Evolutionary conservation across 2,888 invertebrate species (phyloP), one percentile per base, ranked within the genome.

Genomic region (Hirtodrosophila trivittata): DNA sequence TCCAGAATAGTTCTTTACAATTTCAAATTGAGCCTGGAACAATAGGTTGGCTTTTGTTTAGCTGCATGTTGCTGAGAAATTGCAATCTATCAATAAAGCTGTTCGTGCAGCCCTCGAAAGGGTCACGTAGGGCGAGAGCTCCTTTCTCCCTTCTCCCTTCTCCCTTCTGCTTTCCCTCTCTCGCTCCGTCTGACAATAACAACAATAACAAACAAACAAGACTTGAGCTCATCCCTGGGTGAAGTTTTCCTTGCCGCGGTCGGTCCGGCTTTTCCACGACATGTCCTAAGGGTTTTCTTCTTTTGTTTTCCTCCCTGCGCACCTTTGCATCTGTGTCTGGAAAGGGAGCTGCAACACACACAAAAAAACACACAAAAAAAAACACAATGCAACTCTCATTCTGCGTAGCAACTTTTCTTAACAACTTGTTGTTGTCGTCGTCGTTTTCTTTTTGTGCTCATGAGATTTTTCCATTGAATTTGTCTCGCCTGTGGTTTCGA

Each of bases 61-160:
- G 28, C 32, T 21, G 47, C 49, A 16, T 60, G 18, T 50, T 47
- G 50, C 47, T 55, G 57, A 62, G 78, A 70, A 85, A 85, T 83
- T 71, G 86, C 86, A 82, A 83, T 83, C 74, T 87, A 85, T 83
- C 82, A 87, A 83, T 83, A 82, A 85, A 82, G 75, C 78, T 64
- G 85, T 64, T 70, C 52, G 51, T 65, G 37, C 49, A 26, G 45
- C 41, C 56, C 47, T 43, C 30, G 16, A 46, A 33, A 39, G 55
- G 55, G 64, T 63, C 55, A 26, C 9, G 13, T 30, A 54, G 49
- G 49, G 51, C n/a, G n/a, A n/a, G n/a, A 55, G 64, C 49, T 39
- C 46, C 35, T n/a, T 30, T 50, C 41, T 41, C 8, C 28, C 10
- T 14, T 1, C 13, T 1, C 0, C 28, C 12, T 14, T 21, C 9